phyloP scores from a whole-genome alignment of 2,888 invertebrate species.

The Timema podura region DNA sequence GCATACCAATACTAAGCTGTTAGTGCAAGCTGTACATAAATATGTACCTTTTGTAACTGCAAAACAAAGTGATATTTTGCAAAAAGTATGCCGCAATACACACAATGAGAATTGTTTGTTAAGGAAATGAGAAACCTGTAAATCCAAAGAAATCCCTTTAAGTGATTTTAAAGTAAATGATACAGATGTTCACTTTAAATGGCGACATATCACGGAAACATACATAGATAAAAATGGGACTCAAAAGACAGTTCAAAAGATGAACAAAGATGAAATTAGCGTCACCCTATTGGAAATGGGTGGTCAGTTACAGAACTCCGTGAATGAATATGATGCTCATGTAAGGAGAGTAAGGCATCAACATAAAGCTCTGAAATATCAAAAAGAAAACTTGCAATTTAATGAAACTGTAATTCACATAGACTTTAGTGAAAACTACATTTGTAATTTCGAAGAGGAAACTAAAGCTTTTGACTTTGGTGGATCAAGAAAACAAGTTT shows the following conservation, averaged over 20 bases:
- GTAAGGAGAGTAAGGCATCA: not conserved
- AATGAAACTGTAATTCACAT: not conserved
- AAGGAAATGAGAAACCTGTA: not conserved
- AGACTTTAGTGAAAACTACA: not conserved
- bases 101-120: not conserved
- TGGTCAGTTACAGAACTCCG: not conserved
- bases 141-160: not conserved
- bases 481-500: not conserved
- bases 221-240: slow-evolving; percentile 6
- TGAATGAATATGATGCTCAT: not conserved
- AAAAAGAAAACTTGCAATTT: slow-evolving; percentile 1
- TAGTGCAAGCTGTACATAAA: slow-evolving; percentile 8
- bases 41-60: not conserved
- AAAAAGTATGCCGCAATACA: not conserved
- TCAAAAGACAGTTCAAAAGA: not conserved
- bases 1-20: not conserved
- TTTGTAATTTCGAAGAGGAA: not conserved
- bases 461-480: slow-evolving; percentile 1
- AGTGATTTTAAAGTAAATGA: not conserved
- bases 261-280: slow-evolving; percentile 1
- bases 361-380: not conserved
- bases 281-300: not conserved
- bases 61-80: not conserved
- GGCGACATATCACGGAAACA: not conserved
- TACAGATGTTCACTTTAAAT: no score